Evolutionary conservation across 2,113 vertebrate genomes (phyloP), one percentile per base, ranked within the genome.

Genomic region (Sterrhoptilus dennistouni): DNA sequence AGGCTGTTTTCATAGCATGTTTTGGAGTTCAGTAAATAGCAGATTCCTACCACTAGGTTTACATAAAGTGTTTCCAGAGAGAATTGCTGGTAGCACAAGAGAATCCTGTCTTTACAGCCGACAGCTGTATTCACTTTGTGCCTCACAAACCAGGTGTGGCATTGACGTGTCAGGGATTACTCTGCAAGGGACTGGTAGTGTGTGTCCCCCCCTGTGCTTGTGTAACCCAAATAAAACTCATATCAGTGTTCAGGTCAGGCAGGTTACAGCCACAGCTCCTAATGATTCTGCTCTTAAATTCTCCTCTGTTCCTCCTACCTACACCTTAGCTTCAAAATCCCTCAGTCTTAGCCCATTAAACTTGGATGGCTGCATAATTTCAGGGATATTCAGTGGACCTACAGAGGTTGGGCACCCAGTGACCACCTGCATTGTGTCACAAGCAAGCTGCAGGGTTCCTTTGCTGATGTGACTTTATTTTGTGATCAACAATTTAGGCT

Each of bases 201-300:
- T 1, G 15, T 47, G 25, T 44, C 44, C n/a, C 75, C 9, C 1
- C 23, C 23, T 29, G 2, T 22, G 12, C 27, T 52, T 9, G 5
- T 40, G 27, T 27, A 49, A 78, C 70, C 59, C 22, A 3, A 27
- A 13, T 12, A 23, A 49, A 68, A 17, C 8, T 35, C 15, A 2
- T 17, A 16, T 14, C 2, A 2, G 11, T 3, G 17, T 4, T 47
- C 56, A 33, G 29, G 25, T 50, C 50, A 52, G 29, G 15, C 8
- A 27, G 21, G 36, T 57, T 24, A 47, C 21, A 53, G 31, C 21
- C 53, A 10, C 42, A 29, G 6, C 38, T 45, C 0, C 0, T 7
- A 49, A 36, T 15, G 10, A 25, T 40, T 72, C 68, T 59, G 64
- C 19, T 63, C 4, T 11, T 36, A 35, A 40, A 64, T 36, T 44